A percentile compares a stretch with the other conserved stretches of the same genome.
Evolutionary conservation across 1,140 invertebrate species (phyloP).

Genomic region (Listronotus bonariensis): DNA sequence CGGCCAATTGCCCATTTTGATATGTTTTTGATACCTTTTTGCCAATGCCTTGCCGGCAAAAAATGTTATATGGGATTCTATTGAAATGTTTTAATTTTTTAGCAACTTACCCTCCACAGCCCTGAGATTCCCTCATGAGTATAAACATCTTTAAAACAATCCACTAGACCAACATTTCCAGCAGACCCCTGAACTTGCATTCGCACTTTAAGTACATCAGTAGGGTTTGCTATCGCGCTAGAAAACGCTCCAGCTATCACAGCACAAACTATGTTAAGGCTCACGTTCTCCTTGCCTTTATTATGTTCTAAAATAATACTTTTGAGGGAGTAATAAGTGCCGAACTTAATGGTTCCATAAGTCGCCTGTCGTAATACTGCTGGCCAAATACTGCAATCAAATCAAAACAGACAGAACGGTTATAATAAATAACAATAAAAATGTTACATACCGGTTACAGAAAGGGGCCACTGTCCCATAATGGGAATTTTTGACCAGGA

Average conservation of each 20-base stretch:
- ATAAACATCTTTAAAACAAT: constrained; percentile 81
- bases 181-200: constrained; percentile 78
- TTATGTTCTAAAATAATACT: constrained; percentile 65
- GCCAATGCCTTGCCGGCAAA: no score
- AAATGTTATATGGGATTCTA: no score
- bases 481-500: constrained; percentile 26
- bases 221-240: constrained; percentile 96
- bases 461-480: constrained; percentile 14
- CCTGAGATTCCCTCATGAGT: constrained; percentile 79
- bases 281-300: constrained; percentile 71
- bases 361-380: constrained; percentile 90
- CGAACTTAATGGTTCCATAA: constrained; percentile 97
- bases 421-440: constrained; percentile 22
- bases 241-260: constrained; percentile 83
- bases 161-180: constrained; percentile 63
- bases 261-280: constrained; percentile 84
- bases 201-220: constrained; percentile 95
- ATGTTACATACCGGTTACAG: constrained; percentile 26
- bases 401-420: constrained; percentile 22
- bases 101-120: constrained; percentile 76
- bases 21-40: no score
- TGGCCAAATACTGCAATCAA: constrained; percentile 79
- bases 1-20: no score
- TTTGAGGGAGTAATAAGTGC: constrained; percentile 92
- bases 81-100: neutral